Conservation (phyloP, 2,888 invertebrate species). For the Eremobia ochroleuca region DNA sequence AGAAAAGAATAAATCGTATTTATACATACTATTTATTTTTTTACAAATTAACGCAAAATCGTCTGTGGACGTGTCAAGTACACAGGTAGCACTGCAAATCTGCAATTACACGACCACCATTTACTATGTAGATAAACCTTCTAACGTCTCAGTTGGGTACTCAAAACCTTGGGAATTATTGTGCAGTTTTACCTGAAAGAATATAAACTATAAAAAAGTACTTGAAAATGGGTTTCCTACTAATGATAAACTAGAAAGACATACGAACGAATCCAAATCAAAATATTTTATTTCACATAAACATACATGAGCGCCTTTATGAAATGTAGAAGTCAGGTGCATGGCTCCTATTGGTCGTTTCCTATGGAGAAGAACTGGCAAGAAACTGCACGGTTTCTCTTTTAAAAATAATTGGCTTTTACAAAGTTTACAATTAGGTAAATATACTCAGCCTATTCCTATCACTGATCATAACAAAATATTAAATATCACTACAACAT, state of each 20-base stretch:
- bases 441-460: too few relatives aligned
- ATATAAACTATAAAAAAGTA: neutral
- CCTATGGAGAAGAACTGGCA: neutral
- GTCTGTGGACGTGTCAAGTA: slow-evolving; percentile 15
- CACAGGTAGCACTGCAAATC: neutral
- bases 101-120: slow-evolving; percentile 21
- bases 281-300: neutral
- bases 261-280: neutral
- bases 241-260: neutral
- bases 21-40: slow-evolving; percentile 21
- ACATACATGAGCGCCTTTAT: too few relatives aligned
- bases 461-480: too few relatives aligned
- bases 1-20: neutral
- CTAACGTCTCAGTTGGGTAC: neutral
- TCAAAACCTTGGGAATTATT: slow-evolving; percentile 19
- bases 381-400: neutral
- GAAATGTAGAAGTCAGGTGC: too few relatives aligned
- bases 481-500: too few relatives aligned
- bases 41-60: slow-evolving; percentile 35
- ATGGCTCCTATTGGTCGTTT: neutral
- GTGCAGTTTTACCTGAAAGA: neutral
- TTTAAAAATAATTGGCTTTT: neutral
- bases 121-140: slow-evolving; percentile 31
- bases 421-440: too few relatives aligned
- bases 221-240: neutral